A percentile compares a stretch with the other conserved stretches of the same genome.
These are phyloP conservation scores for Sesamia inferens DNA, from an alignment of 2,888 invertebrate genomes.

Conservation along the genomic window DNA sequence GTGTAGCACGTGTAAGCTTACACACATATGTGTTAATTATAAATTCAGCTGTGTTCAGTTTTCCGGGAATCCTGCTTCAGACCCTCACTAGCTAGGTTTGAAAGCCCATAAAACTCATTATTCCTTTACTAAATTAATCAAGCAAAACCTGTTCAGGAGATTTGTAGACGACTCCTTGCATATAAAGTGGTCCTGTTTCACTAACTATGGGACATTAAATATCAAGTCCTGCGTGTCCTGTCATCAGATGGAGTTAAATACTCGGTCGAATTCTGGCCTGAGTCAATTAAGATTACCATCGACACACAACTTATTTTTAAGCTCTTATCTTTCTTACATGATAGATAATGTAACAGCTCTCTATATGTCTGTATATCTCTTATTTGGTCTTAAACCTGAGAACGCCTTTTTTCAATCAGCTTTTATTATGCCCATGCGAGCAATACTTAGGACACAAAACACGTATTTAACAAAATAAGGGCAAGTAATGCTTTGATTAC, in stretches of 20 bases:
- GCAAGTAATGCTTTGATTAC: slow-evolving; percentile 3
- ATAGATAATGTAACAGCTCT: neutral
- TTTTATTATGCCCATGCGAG: neutral
- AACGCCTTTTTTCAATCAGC: neutral
- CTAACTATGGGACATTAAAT: no score
- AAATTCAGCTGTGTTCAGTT: neutral
- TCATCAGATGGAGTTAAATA: no score
- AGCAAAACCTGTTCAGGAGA: no score
- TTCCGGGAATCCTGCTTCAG: neutral
- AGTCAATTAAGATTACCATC: no score
- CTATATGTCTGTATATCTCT: neutral
- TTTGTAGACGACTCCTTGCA: no score
- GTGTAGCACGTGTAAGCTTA: neutral
- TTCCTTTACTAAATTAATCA: no score
- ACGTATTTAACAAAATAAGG: neutral
- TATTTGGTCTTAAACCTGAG: neutral
- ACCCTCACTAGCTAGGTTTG: no score
- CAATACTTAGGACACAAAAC: neutral
- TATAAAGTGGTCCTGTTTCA: no score
- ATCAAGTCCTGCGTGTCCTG: no score
- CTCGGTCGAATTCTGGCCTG: no score
- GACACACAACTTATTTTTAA: neutral
- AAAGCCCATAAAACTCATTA: neutral
- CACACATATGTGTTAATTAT: no score
- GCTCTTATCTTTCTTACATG: neutral